These are phyloP conservation scores for Lagenorhynchus albirostris DNA, from an alignment of 2,113 vertebrate genomes.

Conservation along the genomic window DNA sequence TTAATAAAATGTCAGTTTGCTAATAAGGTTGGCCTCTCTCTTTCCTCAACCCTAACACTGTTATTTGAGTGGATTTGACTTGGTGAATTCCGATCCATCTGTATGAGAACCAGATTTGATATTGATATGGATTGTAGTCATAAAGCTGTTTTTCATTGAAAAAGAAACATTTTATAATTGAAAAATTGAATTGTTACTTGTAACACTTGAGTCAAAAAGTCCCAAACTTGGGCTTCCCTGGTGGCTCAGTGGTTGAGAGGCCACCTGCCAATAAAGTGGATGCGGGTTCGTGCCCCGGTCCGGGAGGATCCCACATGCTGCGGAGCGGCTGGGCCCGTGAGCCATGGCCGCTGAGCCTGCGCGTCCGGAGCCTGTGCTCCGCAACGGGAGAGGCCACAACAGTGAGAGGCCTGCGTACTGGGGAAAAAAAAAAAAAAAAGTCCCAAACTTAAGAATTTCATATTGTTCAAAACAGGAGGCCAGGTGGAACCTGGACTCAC, in stretches of 20 bases:
- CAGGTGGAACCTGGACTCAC: background rate
- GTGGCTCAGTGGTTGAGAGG: too few relatives aligned
- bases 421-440: background rate
- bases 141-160: background rate
- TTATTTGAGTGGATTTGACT: conserved; percentile 38
- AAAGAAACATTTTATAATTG: background rate
- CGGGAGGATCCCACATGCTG: too few relatives aligned
- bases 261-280: too few relatives aligned
- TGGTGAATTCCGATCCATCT: background rate
- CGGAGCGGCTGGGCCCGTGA: too few relatives aligned
- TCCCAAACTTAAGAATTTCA: background rate
- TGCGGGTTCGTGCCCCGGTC: too few relatives aligned
- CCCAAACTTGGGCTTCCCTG: background rate
- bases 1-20: conserved; percentile 21
- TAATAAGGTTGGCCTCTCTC: background rate
- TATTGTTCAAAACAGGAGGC: background rate
- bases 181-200: background rate
- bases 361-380: too few relatives aligned
- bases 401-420: too few relatives aligned
- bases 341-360: too few relatives aligned
- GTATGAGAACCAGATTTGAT: background rate
- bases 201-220: background rate
- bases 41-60: background rate
- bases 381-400: too few relatives aligned
- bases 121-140: background rate